Evolutionary conservation across 2,888 invertebrate species (phyloP), one percentile per base, ranked within the genome.

Genomic region (Eulithis prunata): DNA sequence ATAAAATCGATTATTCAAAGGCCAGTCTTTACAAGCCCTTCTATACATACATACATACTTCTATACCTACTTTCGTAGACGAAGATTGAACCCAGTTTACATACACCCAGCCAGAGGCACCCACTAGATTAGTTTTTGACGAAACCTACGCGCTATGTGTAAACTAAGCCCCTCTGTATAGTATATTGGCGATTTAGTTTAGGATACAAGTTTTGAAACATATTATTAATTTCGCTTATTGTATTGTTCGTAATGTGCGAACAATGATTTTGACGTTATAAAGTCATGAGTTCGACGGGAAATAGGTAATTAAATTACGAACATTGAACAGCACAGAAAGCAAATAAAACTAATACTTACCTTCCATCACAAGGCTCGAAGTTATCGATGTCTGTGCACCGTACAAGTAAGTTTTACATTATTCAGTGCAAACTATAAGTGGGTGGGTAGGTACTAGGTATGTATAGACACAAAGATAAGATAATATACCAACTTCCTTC

Each of bases 331-430:
- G 21, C 55, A 60, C 28, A 38, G 14, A 41, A 55, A 65, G 28
- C n/a, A 66, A 56, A 56, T 61, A 63, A 65, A 64, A 70, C 41
- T 3, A 21, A 21, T 21, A 74, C 74, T 73, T 51, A 75, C 74
- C 56, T 62, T 76, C 74, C 75, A 76, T 74, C 55, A 57, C 54
- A 49, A 54, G 49, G 21, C 49, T 56, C 49, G 55, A 64, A 49
- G 57, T 60, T 46, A 64, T 68, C 54, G 51, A 64, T 51, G 62
- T n/a, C 36, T 53, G 10, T 52, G 14, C 21, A 21, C 21, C 21
- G 1, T 46, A 49, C 57, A 57, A 53, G 36, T 62, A 63, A 11
- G 49, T 45, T 6, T 61, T 55, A 59, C 56, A 69, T 68, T 66
- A 69, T 71, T 70, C 64, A 54, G 63, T 69, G 55, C 68, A 61